These are phyloP conservation scores for Callyntrura sp. DNA, from an alignment of 2,888 invertebrate species.

Conservation along the genomic window DNA sequence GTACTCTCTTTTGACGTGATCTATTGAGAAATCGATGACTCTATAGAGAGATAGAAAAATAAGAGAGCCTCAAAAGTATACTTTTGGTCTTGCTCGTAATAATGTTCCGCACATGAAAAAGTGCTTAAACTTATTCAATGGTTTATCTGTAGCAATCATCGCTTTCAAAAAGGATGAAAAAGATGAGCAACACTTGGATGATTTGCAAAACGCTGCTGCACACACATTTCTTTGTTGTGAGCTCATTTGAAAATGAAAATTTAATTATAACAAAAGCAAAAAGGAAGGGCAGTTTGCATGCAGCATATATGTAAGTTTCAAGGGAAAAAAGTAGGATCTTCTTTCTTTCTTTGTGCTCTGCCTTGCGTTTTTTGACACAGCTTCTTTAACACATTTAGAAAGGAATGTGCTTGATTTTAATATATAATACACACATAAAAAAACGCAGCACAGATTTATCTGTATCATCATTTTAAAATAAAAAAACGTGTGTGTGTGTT, in stretches of 20 bases:
- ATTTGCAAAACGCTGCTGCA: conserved; percentile 14
- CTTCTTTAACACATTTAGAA: background rate
- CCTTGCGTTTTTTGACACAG: background rate
- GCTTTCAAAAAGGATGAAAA: background rate
- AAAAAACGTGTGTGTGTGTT: background rate
- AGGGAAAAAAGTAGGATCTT: conserved; percentile 9
- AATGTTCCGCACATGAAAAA: background rate
- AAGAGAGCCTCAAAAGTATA: too few species aligned
- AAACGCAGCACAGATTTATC: too few species aligned
- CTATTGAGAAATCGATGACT: conserved; percentile 11
- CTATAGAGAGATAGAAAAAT: background rate
- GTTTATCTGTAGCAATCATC: conserved; percentile 23
- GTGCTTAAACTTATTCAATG: background rate
- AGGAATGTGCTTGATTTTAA: background rate
- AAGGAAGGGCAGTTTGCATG: background rate
- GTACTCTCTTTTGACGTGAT: background rate
- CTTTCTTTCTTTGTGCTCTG: background rate
- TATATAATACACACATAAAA: too few species aligned
- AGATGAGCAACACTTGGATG: background rate
- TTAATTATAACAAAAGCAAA: conserved; percentile 31
- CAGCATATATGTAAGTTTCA: background rate
- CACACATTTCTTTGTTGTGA: conserved; percentile 16
- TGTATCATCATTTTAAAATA: too few species aligned
- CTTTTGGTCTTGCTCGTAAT: background rate
- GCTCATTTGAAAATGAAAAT: conserved; percentile 32